Evolutionary conservation across 2,888 invertebrate species (phyloP), one percentile per base, ranked within the genome.

Genomic region (Drosophila demipolita): DNA sequence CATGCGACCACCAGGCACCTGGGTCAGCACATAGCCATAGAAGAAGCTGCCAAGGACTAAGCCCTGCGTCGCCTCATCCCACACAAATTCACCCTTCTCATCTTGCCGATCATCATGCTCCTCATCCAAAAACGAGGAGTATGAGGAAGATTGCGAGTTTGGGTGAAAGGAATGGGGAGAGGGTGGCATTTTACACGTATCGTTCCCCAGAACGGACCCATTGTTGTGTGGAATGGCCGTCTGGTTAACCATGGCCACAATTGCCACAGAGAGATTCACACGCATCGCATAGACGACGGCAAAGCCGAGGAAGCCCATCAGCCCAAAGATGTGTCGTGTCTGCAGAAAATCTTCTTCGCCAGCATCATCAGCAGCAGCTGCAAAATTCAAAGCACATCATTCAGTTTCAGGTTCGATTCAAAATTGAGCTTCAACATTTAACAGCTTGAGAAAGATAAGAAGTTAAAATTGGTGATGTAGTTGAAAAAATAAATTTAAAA

Each of bases 231-330:
- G 95, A 65, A 94, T 93, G 1, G 95, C 95, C 2, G 96, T 96
- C 62, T 95, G 94, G 92, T 97, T 97, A 48, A 97, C 97, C 99
- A 99, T 99, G 36, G 98, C 98, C 36, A 99, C 98, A 90, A 99
- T 97, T 42, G 98, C 98, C 29, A 99, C 97, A 1, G 98, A 98
- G 38, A 99, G 94, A 93, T 98, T 98, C 0, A 98, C 97, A 69
- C 98, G 94, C 96, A 98, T 97, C 0, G 97, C 97, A 93, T 98
- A 98, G 5, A 97, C 97, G 91, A 97, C 96, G 69, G 97, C 97
- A 92, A 97, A 97, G 17, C 98, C 98, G 59, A 97, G 94, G 91
- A 98, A 98, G 20, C 97, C 97, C 94, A 98, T 94, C 57, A 98
- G 94, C 0, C 97, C 97, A 66, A 98, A 94, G 5, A 97, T 95